Percentiles rank a stretch among this genome's conserved stretches.
Evolutionary conservation across 2,888 invertebrate species (phyloP).

Genomic region (Gari tellinella): DNA sequence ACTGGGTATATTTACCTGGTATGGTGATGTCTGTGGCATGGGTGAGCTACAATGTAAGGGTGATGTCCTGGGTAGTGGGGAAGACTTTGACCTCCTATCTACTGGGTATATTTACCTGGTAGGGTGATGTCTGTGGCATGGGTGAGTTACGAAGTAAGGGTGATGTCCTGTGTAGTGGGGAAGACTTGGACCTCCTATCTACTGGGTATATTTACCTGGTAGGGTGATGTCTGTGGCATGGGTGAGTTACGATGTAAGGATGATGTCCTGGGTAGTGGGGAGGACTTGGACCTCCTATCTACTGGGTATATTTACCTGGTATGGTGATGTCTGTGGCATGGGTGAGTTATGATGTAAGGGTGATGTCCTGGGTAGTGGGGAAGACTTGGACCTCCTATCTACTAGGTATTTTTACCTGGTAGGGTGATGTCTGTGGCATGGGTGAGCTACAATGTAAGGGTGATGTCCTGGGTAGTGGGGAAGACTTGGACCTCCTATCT

Average conservation of each 20-base stretch:
- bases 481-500: constrained; percentile 42
- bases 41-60: constrained; percentile 51
- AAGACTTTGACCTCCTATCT: constrained; percentile 42
- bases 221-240: constrained; percentile 1
- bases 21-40: constrained; percentile 2
- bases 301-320: constrained; percentile 2
- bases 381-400: constrained; percentile 42
- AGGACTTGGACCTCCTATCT: constrained; percentile 42
- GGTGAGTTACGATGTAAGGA: constrained; percentile 51
- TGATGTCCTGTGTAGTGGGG: constrained; percentile 51
- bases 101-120: constrained; percentile 2
- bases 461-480: constrained; percentile 52
- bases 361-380: constrained; percentile 52
- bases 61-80: constrained; percentile 52
- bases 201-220: constrained; percentile 2
- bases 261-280: constrained; percentile 52
- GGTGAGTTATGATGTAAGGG: constrained; percentile 51
- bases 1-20: constrained; percentile 2
- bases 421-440: constrained; percentile 1
- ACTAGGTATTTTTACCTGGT: background rate
- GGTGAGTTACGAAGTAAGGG: constrained; percentile 51
- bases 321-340: constrained; percentile 2
- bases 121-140: constrained; percentile 1
- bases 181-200: constrained; percentile 42
- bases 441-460: constrained; percentile 51